These are phyloP conservation scores for Blennius ocellaris DNA, from an alignment of 2,113 vertebrate species.

Conservation along the genomic window DNA sequence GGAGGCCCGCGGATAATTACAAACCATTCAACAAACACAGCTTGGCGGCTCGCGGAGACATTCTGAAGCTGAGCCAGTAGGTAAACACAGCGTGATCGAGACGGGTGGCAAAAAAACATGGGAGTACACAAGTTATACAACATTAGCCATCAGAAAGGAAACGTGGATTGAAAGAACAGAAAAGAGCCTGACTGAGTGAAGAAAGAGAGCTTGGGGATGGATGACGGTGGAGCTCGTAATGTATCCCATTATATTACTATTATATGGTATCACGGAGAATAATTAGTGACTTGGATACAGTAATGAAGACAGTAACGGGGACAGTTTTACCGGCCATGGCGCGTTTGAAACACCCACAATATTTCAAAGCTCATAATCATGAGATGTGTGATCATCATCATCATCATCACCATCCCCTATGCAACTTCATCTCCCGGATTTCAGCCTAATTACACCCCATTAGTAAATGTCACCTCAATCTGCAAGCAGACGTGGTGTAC, in stretches of 20 bases:
- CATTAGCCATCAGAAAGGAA: conserved; percentile 33
- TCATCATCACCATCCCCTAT: conserved; percentile 33
- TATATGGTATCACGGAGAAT: background rate
- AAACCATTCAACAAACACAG: conserved; percentile 75
- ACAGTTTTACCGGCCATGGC: conserved; percentile 12
- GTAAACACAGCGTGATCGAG: conserved; percentile 59
- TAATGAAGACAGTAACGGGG: conserved; percentile 39
- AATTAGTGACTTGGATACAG: conserved; percentile 23
- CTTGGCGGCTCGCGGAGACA: conserved; percentile 44
- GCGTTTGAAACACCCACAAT: conserved; percentile 23
- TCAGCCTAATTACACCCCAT: conserved; percentile 58
- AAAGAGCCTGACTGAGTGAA: conserved; percentile 32
- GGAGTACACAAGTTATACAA: conserved; percentile 48
- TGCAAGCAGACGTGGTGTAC: conserved; percentile 29
- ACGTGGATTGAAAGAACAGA: conserved; percentile 21
- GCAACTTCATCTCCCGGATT: conserved; percentile 43
- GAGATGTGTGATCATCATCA: conserved; percentile 46
- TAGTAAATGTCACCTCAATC: conserved; percentile 68
- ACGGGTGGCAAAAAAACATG: conserved; percentile 17
- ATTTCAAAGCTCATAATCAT: conserved; percentile 43
- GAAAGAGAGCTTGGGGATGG: background rate
- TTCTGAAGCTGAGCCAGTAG: conserved; percentile 58
- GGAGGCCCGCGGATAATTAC: conserved; percentile 77
- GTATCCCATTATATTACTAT: conserved; percentile 13
- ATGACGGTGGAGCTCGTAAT: background rate